Base-by-base conservation (phyloP, 2,888 invertebrate species). In the Xiphydria camelus region DNA sequence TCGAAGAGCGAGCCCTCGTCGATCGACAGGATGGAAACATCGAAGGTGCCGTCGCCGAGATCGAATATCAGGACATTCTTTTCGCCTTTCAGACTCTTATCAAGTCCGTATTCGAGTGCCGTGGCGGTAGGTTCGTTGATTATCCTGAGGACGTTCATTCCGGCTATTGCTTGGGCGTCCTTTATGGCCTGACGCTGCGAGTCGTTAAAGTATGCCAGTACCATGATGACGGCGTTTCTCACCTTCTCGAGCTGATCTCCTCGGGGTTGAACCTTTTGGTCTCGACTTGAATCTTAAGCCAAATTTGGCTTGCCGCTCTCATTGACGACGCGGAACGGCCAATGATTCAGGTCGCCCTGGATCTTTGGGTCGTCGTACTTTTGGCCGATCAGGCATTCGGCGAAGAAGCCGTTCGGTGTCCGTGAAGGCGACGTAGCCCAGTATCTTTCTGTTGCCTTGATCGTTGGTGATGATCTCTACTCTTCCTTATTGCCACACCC, bases 61-160 rank as follows among this genome's bases (percentile, higher is more conserved):
- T 88, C 87, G 76, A 88, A 87, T 61, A 90, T 89, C 45, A 90
- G 79, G 22, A 90, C 88, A 63, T 89, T 89, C 38, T 88, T 83
- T 78, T 90, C 89, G 53, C 88, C 89, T 42, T 81, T 80, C 18
- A 88, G 83, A 73, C 89, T 89, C 67, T 90, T 90, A 77, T 90
- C 90, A 49, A 90, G 80, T 55, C 94, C 94, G 73, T 95, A 93
- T 38, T 93, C 93, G 74, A 93, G 86, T 65, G 92, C 94, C 42
- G 91, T 93, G 51, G 90, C 91, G 34, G 93, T 94, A 3, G 94
- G 94, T 77, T 94, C 94, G 71, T 93, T 93, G 71, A 93, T 91
- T 60, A 95, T 94, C 69, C 94, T 83, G 55, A 95, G 81, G 50
- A 95, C 91, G 69, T 95, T 93, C 53, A 95, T 77, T 44, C 93